phyloP scores from a whole-genome alignment of 2,888 invertebrate species.

The Sturmia bella region DNA sequence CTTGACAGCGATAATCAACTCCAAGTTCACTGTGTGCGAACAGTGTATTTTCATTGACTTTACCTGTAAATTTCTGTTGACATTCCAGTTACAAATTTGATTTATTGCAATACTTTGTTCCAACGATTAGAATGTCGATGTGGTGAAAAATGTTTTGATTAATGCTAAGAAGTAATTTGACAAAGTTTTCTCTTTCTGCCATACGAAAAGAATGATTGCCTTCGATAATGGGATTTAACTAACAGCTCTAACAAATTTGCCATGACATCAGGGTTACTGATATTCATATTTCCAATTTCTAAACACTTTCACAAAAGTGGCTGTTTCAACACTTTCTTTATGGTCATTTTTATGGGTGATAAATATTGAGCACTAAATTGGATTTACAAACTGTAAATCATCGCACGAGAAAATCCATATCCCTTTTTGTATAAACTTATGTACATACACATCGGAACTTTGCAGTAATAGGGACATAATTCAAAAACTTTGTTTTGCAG shows the following conservation, averaged over 20 bases:
- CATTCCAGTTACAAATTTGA: not conserved
- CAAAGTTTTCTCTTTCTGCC: not conserved
- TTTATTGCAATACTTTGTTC: conserved; percentile 10
- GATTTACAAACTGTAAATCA: conserved; percentile 63
- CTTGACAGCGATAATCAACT: not conserved
- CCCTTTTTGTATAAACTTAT: conserved; percentile 56
- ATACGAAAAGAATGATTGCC: conserved; percentile 32
- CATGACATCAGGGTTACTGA: not conserved
- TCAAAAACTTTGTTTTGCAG: no score
- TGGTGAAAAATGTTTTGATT: not conserved
- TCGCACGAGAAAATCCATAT: no score
- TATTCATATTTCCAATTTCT: conserved; percentile 20
- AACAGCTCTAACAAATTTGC: conserved; percentile 19
- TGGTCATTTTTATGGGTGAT: conserved; percentile 61
- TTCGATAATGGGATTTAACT: conserved; percentile 20
- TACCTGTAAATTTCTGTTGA: not conserved
- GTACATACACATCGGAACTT: no score
- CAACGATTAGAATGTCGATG: conserved; percentile 1
- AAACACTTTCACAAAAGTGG: conserved; percentile 1
- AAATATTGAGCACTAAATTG: conserved; percentile 71
- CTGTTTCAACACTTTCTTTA: conserved; percentile 41
- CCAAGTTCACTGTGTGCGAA: not conserved
- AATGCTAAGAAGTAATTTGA: conserved; percentile 27
- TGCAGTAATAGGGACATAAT: no score
- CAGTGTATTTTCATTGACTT: not conserved